Base-by-base conservation (phyloP, 2,113 vertebrate species). In the Barbus barbus region DNA sequence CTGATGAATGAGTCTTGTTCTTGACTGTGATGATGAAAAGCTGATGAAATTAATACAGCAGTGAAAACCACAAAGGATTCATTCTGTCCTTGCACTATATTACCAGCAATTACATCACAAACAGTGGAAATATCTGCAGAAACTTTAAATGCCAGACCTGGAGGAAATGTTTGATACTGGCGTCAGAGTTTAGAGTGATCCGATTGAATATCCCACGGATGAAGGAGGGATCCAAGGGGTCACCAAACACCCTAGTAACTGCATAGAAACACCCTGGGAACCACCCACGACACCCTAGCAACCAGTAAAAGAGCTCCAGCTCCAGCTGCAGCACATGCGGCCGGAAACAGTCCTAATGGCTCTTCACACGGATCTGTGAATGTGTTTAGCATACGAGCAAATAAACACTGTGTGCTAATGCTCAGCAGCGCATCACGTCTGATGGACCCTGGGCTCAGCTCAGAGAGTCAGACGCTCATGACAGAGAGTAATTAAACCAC, bases 31-130 rank as follows among this genome's bases (percentile, higher is more conserved):
- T 75, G 44, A 75, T 75, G 26, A 53, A 75, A 33, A 51, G 26
- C 73, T 75, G 73, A 75, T 75, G 73, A 75, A 48, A 74, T 74
- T 6, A 74, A 48, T 24, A 18, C 5, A 46, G 41, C 41, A 26
- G 41, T 28, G 41, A 48, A 31, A 75, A 18, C 4, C 16, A 51
- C 46, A 51, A 53, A 75, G 73, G 26, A 33, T 31, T 75, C 1
- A 53, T 75, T 75, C 16, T 31, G 46, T 75, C 9, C 73, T 31
- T 53, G 26, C 11, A 26, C 16, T 18, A 53, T 4, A 46, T 76
- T 76, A 76, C 46, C 3, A 51, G 26, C 16, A 51, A 76, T 76
- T 76, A 76, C 73, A 76, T 76, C 73, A 76, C 44, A 76, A 74
- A 53, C 46, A 22, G 22, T 46, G 11, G 6, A 44, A 26, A 46